Evolutionary conservation across 2,797 vertebrate genomes (phyloP).

Genomic region (Astyanax mexicanus): DNA sequence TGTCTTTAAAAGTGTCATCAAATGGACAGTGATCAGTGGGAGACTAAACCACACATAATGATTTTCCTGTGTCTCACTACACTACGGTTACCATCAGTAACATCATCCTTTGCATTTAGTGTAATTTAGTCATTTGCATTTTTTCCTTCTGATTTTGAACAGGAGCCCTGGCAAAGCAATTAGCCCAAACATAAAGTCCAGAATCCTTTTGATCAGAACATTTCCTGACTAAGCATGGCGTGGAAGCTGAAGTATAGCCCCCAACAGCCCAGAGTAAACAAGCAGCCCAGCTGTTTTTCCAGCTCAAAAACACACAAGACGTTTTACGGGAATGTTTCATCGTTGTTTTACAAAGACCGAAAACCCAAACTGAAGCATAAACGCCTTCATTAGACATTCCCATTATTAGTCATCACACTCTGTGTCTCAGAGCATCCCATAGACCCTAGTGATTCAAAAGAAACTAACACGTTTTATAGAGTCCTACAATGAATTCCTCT

Average conservation of each 20-base stretch:
- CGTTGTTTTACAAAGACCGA: constrained; percentile 46
- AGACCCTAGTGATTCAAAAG: constrained; percentile 44
- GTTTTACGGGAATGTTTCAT: constrained; percentile 49
- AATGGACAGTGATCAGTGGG: background rate
- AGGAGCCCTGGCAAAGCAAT: background rate
- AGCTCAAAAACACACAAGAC: constrained; percentile 41
- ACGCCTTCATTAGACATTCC: constrained; percentile 46
- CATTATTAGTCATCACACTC: constrained; percentile 32
- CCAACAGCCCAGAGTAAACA: constrained; percentile 6
- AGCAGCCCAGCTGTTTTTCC: constrained; percentile 10
- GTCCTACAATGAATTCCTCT: constrained; percentile 42
- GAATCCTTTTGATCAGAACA: background rate
- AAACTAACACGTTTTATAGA: constrained; percentile 43
- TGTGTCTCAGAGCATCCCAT: constrained; percentile 21
- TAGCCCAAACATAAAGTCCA: background rate
- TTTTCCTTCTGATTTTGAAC: background rate
- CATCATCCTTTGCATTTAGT: background rate
- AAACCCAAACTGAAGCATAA: constrained; percentile 39
- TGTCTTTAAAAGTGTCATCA: constrained; percentile 29
- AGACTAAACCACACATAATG: constrained; percentile 22
- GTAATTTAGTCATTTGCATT: no score
- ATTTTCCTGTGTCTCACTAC: background rate
- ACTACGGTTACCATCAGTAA: constrained; percentile 5
- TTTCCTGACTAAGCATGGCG: background rate
- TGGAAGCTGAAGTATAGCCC: background rate